phyloP scores from a whole-genome alignment of 2,113 vertebrate genomes.

The Platysteira castanea region DNA sequence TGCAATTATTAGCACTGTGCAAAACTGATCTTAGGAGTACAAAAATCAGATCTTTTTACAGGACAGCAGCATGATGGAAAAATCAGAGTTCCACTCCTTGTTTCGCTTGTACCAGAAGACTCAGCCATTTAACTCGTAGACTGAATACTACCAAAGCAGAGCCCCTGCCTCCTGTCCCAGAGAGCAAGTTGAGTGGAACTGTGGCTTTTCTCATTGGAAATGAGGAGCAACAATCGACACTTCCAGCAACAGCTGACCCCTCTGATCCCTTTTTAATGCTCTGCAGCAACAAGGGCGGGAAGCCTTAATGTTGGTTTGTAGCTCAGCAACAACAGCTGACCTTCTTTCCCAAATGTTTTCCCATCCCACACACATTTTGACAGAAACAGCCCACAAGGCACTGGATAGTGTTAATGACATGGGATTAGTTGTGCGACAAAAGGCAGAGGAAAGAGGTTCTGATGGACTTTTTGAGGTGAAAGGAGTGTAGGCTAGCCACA shows the following conservation, averaged over 20 bases:
- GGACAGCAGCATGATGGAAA: background rate
- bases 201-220: background rate
- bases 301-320: background rate
- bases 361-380: background rate
- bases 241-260: background rate
- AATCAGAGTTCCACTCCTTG: background rate
- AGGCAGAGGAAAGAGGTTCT: background rate
- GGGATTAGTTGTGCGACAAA: background rate
- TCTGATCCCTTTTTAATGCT: background rate
- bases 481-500: background rate
- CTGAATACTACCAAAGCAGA: background rate
- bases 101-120: background rate
- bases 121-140: background rate
- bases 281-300: background rate
- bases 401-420: background rate
- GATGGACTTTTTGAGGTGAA: background rate
- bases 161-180: background rate
- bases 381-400: background rate
- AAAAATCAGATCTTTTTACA: background rate
- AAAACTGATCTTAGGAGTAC: background rate
- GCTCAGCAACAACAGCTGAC: background rate
- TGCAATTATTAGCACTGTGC: background rate
- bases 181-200: background rate
- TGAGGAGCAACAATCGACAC: background rate
- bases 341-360: background rate